phyloP scores from a whole-genome alignment of 2,113 vertebrate species.

The mouse (Mus musculus) region DNA sequence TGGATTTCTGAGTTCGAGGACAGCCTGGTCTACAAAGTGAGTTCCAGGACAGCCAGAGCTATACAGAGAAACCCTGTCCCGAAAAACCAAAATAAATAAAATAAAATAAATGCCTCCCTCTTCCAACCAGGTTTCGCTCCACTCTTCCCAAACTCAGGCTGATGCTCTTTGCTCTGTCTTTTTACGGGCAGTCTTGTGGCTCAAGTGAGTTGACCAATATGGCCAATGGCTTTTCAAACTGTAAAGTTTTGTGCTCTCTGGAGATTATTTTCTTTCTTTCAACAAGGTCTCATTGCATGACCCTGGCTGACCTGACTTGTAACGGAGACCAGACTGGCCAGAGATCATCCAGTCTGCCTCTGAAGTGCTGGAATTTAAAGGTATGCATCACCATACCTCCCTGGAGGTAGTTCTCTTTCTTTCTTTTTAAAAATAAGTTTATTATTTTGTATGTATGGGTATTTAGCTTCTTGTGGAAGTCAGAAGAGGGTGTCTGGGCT shows the following conservation, averaged over 20 bases:
- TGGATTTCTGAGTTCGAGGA: too few relatives aligned
- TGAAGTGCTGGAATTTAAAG: neutral
- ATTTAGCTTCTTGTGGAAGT: neutral
- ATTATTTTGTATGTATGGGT: neutral
- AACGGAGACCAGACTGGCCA: neutral
- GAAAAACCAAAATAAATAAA: too few relatives aligned
- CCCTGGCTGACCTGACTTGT: neutral
- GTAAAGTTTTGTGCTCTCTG: neutral
- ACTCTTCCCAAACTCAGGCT: neutral
- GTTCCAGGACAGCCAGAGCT: too few relatives aligned
- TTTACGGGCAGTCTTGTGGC: neutral
- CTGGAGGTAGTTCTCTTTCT: neutral
- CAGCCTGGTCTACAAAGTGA: too few relatives aligned
- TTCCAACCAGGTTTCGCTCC: neutral
- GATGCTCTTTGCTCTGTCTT: neutral
- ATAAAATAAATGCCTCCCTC: neutral
- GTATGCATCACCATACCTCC: neutral
- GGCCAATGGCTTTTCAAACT: neutral
- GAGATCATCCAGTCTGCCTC: neutral
- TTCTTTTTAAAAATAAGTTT: neutral
- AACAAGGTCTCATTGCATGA: neutral
- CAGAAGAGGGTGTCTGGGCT: neutral
- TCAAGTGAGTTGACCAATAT: constrained; percentile 20
- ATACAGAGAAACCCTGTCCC: too few relatives aligned
- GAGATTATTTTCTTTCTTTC: neutral